Base-by-base conservation (phyloP, 2,888 invertebrate species). In the Lampropteryx suffumata region DNA sequence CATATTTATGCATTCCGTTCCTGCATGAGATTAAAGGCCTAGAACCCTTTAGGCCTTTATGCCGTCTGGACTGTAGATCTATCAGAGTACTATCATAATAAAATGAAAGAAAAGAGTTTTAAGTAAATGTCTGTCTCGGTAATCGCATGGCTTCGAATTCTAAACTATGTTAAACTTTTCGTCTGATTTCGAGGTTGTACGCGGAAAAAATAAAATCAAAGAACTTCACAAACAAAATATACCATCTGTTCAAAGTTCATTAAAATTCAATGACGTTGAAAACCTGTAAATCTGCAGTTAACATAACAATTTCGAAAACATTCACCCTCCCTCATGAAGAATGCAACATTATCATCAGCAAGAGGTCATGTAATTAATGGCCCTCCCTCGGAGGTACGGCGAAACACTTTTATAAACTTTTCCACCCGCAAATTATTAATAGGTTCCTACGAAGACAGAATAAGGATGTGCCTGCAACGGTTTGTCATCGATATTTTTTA, bases 361-460 rank as follows among this genome's bases (percentile, higher is more conserved):
- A 64, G 72, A 76, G 78, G 78, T 71, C 72, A 67, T 71, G 82
- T 82, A 84, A 87, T 86, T 86, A 86, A 79, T 78, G 79, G 71
- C 58, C 54, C 57, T 47, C 56, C 48, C 50, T 59, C 56, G 32
- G 59, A 61, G 44, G 53, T 42, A 46, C 41, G 30, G 43, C 77
- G 76, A 82, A 85, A 84, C 85, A 88, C 83, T 88, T 85, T 86
- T 79, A 82, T 82, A 79, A 88, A 86, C 76, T 87, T 88, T 82
- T 57, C 75, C 80, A 77, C 73, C 82, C 84, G 78, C 76, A 74
- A 80, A 84, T 87, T 89, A 89, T 89, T 88, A 89, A 89, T 87
- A 88, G 89, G 83, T 87, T 85, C 70, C 73, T 71, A 30, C 71
- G 71, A 61, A 69, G 81, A 73, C 71, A 69, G 53, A 45, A 2